These are phyloP conservation scores for Xiphophorus birchmanni DNA, from an alignment of 2,797 vertebrate species.

Conservation along the genomic window DNA sequence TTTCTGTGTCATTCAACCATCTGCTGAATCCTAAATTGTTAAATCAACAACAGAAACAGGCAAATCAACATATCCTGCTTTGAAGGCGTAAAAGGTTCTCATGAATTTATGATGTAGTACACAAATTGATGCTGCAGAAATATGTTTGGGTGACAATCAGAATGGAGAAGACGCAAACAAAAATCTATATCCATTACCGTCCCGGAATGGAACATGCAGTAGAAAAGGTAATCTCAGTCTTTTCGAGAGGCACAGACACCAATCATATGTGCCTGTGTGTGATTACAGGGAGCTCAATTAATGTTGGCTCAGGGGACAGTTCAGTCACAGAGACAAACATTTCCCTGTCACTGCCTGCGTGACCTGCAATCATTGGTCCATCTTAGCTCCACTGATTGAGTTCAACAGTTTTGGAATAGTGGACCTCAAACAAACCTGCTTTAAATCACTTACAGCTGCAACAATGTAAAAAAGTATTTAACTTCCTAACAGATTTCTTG, in stretches of 20 bases:
- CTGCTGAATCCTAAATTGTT: background rate
- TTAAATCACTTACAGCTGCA: slow-evolving; percentile 16
- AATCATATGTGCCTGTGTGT: slow-evolving; percentile 59
- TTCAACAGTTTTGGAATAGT: slow-evolving; percentile 62
- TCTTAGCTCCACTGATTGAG: slow-evolving; percentile 72
- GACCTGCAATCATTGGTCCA: slow-evolving; percentile 66
- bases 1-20: background rate
- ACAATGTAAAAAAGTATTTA: background rate
- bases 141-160: slow-evolving; percentile 37
- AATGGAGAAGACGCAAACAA: slow-evolving; percentile 39
- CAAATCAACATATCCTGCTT: too few species aligned
- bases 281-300: slow-evolving; percentile 74
- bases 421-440: slow-evolving; percentile 29
- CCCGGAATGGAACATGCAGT: slow-evolving; percentile 53
- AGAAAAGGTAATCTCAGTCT: slow-evolving; percentile 55
- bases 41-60: background rate
- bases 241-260: slow-evolving; percentile 43
- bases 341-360: slow-evolving; percentile 69
- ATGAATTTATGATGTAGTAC: background rate
- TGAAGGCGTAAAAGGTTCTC: slow-evolving; percentile 18
- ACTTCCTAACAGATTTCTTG: background rate
- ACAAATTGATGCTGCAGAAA: slow-evolving; percentile 12
- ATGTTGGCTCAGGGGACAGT: slow-evolving; percentile 51
- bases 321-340: slow-evolving; percentile 76
- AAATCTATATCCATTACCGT: slow-evolving; percentile 73